Evolutionary conservation across 1,140 invertebrate genomes (phyloP).

Genomic region (Aphaenogaster ashmeadi): DNA sequence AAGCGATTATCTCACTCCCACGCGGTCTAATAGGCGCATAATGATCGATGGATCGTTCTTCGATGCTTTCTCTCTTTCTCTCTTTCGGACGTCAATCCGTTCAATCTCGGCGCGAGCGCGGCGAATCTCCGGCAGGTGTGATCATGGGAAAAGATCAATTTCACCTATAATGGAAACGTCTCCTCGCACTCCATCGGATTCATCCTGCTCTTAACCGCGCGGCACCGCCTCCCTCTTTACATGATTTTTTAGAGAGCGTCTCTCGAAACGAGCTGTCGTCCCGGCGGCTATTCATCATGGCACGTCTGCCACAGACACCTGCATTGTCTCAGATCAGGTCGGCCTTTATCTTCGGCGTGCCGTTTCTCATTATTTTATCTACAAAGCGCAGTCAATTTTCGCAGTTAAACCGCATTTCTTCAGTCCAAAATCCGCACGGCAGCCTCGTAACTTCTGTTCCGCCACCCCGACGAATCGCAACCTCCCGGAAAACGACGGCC

Average conservation of each 20-base stretch:
- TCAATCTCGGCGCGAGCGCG: constrained; percentile 30
- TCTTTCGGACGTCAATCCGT: constrained; percentile 47
- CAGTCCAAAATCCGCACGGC: constrained; percentile 58
- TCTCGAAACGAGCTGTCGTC: constrained; percentile 51
- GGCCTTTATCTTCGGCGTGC: constrained; percentile 47
- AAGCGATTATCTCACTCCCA: constrained; percentile 63
- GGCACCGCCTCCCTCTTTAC: constrained; percentile 70
- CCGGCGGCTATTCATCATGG: constrained; percentile 67
- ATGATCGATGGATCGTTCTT: constrained; percentile 54
- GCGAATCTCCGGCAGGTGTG: constrained; percentile 62
- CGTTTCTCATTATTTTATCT: constrained; percentile 64
- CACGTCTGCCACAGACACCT: constrained; percentile 61
- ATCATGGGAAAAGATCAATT: constrained; percentile 68
- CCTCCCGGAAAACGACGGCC: constrained; percentile 35
- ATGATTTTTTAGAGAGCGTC: constrained; percentile 67
- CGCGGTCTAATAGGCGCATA: constrained; percentile 47
- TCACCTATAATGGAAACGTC: constrained; percentile 71
- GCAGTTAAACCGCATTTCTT: constrained; percentile 72
- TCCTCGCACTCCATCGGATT: constrained; percentile 33
- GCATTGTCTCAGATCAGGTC: constrained; percentile 75
- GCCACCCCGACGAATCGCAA: constrained; percentile 67
- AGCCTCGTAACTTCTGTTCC: constrained; percentile 64
- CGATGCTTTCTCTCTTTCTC: not conserved
- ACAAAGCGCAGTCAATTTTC: constrained; percentile 41
- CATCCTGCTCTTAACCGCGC: constrained; percentile 64